Conservation (phyloP, 1,140 invertebrate genomes). For the Cyphomyrmex costatus region DNA sequence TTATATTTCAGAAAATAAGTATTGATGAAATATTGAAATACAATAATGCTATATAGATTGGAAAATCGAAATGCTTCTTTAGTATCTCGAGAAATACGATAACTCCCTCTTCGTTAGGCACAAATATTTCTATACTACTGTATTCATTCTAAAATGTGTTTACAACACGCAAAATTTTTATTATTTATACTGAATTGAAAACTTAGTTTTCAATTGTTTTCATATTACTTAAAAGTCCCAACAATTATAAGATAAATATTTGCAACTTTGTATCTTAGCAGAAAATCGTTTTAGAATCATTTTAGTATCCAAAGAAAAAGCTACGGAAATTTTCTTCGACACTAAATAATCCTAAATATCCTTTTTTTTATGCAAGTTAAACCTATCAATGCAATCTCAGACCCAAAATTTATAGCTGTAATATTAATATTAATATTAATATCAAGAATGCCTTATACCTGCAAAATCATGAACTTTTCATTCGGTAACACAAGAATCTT, state of each 20-base stretch:
- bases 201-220: conserved; percentile 26
- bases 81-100: conserved; percentile 17
- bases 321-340: conserved; percentile 13
- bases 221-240: conserved; percentile 25
- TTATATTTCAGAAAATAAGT: conserved; percentile 23
- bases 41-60: conserved; percentile 5
- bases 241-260: conserved; percentile 28
- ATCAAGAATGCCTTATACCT: neutral
- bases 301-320: conserved; percentile 6
- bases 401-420: conserved; percentile 21
- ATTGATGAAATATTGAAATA: conserved; percentile 17
- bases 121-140: conserved; percentile 56
- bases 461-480: conserved; percentile 23
- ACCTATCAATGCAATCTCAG: conserved; percentile 40
- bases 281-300: conserved; percentile 20
- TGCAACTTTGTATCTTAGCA: conserved; percentile 16
- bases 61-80: conserved; percentile 29
- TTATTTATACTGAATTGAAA: conserved; percentile 45
- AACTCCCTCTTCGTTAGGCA: conserved; percentile 41
- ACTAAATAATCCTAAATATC: conserved; percentile 36
- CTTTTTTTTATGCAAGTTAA: conserved; percentile 20
- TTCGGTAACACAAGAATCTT: neutral
- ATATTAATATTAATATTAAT: conserved; percentile 25
- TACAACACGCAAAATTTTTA: conserved; percentile 23
- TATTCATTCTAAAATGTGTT: conserved; percentile 43